These are phyloP conservation scores for Prolemur simus DNA, from an alignment of 2,113 vertebrate genomes.

Conservation along the genomic window DNA sequence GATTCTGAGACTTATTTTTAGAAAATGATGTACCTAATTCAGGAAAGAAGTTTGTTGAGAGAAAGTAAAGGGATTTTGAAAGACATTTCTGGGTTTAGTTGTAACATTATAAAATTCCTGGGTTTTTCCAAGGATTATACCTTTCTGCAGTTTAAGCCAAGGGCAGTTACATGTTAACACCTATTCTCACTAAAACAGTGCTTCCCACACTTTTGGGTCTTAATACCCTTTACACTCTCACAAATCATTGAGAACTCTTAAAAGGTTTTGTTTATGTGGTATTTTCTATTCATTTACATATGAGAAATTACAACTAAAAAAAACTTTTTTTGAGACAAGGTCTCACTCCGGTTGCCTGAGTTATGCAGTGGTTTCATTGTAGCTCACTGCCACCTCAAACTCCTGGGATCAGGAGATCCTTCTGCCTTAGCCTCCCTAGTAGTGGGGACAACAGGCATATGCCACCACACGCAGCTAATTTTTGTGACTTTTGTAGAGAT, in stretches of 20 bases:
- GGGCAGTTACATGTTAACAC: background rate
- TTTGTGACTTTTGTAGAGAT: too few relatives aligned
- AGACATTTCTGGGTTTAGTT: constrained; percentile 5
- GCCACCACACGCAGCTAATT: too few relatives aligned
- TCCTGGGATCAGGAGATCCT: too few relatives aligned
- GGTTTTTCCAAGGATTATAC: background rate
- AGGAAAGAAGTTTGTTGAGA: background rate
- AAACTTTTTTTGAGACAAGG: background rate
- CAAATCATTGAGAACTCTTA: background rate
- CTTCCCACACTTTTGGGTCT: background rate
- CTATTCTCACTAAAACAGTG: background rate
- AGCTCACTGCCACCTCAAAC: too few relatives aligned
- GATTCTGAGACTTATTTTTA: constrained; percentile 11
- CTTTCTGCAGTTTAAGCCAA: background rate
- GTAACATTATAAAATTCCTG: background rate
- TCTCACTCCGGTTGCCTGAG: too few relatives aligned
- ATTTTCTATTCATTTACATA: background rate
- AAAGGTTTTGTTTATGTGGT: background rate
- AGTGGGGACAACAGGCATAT: too few relatives aligned
- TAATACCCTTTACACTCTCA: background rate
- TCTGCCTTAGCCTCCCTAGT: too few relatives aligned
- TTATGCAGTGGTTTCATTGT: too few relatives aligned
- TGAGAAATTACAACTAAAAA: constrained; percentile 24
- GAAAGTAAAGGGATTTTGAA: constrained; percentile 39
- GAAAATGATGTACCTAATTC: background rate